These are phyloP conservation scores for Drosophila mettleri DNA, from an alignment of 2,888 invertebrate genomes.

Conservation along the genomic window DNA sequence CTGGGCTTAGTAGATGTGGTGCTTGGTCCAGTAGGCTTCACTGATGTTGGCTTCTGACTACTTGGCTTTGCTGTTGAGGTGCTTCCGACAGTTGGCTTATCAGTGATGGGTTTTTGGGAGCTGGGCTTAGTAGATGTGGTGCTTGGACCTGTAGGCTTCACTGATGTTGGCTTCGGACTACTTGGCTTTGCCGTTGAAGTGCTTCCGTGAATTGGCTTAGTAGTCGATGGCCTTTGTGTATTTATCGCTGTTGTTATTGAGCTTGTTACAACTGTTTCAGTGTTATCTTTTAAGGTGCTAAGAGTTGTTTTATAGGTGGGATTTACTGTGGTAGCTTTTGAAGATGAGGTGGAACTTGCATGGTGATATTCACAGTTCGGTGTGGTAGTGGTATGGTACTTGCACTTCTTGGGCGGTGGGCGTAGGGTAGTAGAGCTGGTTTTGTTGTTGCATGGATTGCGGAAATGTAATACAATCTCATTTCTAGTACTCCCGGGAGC, in stretches of 20 bases:
- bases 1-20: background rate
- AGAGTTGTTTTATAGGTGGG: constrained; percentile 11
- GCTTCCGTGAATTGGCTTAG: background rate
- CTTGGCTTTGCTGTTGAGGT: background rate
- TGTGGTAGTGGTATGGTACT: constrained; percentile 55
- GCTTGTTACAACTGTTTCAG: background rate
- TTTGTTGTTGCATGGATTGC: constrained; percentile 64
- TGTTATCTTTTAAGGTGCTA: background rate
- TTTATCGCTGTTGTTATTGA: background rate
- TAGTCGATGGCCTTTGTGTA: background rate
- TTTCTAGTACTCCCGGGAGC: constrained; percentile 56
- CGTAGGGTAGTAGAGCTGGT: constrained; percentile 60
- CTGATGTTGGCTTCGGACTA: background rate
- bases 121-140: background rate
- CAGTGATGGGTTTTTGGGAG: background rate
- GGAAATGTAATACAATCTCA: constrained; percentile 66
- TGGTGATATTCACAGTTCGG: constrained; percentile 38
- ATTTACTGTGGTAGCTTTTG: background rate
- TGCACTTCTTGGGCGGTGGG: constrained; percentile 50
- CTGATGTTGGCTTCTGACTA: background rate
- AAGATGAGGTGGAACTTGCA: constrained; percentile 13
- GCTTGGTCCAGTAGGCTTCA: background rate
- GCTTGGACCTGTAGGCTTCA: background rate
- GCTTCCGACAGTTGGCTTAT: background rate
- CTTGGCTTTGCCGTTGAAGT: background rate